Conservation (phyloP, 2,113 vertebrate genomes). For the Syrmaticus mikado region DNA sequence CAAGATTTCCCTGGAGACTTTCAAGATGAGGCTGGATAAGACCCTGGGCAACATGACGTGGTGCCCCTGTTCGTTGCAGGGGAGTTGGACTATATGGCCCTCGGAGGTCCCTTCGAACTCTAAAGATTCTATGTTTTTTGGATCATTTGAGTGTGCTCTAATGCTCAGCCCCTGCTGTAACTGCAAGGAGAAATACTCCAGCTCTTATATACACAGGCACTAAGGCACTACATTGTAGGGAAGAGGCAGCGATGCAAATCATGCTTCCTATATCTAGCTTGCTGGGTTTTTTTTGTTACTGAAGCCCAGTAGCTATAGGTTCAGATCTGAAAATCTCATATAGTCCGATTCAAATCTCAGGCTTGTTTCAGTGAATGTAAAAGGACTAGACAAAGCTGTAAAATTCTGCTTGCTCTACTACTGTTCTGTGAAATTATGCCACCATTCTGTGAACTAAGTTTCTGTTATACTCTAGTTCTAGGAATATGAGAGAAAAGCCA, state of each 20-base stretch:
- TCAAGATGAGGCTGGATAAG: no score
- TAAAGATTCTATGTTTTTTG: not conserved
- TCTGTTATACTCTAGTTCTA: not conserved
- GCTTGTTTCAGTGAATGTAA: not conserved
- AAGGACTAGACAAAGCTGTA: not conserved
- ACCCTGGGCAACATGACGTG: no score
- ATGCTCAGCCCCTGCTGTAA: not conserved
- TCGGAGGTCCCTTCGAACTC: no score
- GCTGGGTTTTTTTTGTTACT: not conserved
- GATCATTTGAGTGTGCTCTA: not conserved
- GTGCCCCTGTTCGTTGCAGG: no score
- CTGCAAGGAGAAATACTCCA: not conserved
- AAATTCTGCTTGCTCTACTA: not conserved
- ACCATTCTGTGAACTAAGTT: not conserved
- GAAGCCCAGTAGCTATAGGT: not conserved
- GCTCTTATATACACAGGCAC: not conserved
- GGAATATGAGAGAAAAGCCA: not conserved
- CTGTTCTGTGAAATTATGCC: not conserved
- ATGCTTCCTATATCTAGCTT: accelerated
- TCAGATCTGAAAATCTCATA: not conserved
- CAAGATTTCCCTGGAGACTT: no score
- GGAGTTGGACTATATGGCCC: no score
- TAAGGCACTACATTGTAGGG: not conserved
- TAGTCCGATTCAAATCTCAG: not conserved
- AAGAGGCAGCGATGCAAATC: not conserved